These are phyloP conservation scores for Eufriesea mexicana DNA, from an alignment of 1,140 invertebrate genomes.

Conservation along the genomic window DNA sequence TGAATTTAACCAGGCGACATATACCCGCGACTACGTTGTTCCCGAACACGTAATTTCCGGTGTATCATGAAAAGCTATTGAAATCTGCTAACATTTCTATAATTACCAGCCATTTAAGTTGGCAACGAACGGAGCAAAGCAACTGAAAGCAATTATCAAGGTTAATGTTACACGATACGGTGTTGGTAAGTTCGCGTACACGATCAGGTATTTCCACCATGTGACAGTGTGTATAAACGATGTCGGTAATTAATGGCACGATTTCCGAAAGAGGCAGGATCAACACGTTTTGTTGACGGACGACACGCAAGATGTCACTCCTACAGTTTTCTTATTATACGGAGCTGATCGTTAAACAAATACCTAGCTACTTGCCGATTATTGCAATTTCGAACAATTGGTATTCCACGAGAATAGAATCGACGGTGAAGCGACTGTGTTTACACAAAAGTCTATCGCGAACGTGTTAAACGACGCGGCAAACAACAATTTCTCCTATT, in stretches of 20 bases:
- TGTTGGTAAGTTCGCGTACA: constrained; percentile 13
- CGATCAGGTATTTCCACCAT: constrained; percentile 24
- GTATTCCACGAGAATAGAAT: neutral
- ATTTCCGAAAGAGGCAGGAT: neutral
- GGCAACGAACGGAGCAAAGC: constrained; percentile 32
- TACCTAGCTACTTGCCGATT: neutral
- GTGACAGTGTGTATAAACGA: constrained; percentile 14
- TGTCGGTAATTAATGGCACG: neutral
- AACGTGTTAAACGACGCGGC: constrained; percentile 10
- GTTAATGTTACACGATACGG: constrained; percentile 41
- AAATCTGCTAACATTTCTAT: constrained; percentile 35
- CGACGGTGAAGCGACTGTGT: neutral
- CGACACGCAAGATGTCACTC: neutral
- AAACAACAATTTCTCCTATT: constrained; percentile 8
- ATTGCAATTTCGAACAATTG: neutral
- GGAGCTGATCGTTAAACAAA: neutral
- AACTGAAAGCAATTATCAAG: constrained; percentile 47
- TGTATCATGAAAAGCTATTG: constrained; percentile 36
- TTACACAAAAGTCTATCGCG: constrained; percentile 17
- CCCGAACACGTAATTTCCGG: constrained; percentile 22
- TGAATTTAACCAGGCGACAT: constrained; percentile 20
- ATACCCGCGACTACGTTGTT: constrained; percentile 24
- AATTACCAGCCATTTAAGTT: constrained; percentile 37
- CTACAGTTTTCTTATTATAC: neutral
- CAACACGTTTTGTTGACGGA: neutral